Evolutionary conservation across 2,113 vertebrate species (phyloP).

Genomic region (Apistogramma diplotaenia): DNA sequence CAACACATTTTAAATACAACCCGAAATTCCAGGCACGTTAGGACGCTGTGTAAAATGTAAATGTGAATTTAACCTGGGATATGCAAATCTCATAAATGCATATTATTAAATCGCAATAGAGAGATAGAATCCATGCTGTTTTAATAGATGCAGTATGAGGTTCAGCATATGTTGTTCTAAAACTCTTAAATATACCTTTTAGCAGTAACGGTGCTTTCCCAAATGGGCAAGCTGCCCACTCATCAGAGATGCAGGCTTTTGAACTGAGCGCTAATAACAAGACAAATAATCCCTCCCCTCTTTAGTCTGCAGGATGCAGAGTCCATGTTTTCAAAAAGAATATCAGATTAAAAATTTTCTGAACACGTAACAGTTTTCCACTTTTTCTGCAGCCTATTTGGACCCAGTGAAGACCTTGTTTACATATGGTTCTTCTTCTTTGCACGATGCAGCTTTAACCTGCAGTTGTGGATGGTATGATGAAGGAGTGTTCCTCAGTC

Average conservation of each 20-base stretch:
- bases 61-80: neutral
- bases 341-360: neutral
- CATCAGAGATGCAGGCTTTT: neutral
- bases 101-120: neutral
- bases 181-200: neutral
- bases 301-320: neutral
- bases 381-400: no score
- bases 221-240: neutral
- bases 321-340: neutral
- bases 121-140: fast-evolving
- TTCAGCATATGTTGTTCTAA: neutral
- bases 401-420: neutral
- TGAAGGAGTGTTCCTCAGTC: neutral
- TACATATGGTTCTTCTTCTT: neutral
- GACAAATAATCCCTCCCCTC: neutral
- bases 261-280: neutral
- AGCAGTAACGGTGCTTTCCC: fast-evolving
- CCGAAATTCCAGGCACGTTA: neutral
- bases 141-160: neutral
- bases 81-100: fast-evolving
- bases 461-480: neutral
- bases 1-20: neutral
- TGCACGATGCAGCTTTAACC: neutral
- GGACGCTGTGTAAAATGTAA: no score
- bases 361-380: no score